Evolutionary conservation across 2,888 invertebrate species (phyloP), one percentile per base, ranked within the genome.

Genomic region (Eremobia ochroleuca): DNA sequence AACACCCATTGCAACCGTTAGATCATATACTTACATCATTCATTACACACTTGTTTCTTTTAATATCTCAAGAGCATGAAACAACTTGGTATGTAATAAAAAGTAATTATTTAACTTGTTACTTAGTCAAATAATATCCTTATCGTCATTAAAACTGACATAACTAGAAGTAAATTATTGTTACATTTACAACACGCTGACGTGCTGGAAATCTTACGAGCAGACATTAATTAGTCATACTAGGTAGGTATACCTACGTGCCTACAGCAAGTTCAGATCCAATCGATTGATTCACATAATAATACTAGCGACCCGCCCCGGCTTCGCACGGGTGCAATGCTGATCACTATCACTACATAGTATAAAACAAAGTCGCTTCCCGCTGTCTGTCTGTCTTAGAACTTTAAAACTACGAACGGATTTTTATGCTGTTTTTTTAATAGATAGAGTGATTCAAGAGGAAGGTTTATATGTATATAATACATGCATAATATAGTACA

Each of bases 241-340:
- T 70, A 43, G 11, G 18, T 75, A 72, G 31, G 31, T 76, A n/a
- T n/a, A 55, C n/a, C 25, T n/a, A 75, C 37, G 43, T 77, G 69
- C 59, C 61, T 77, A 82, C 66, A 66, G 40, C 61, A 78, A 82
- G 1, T 15, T 59, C 21, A 49, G 71, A 83, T 75, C 40, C 37
- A 69, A 79, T 79, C 69, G 68, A 75, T 83, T 65, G 62, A 64
- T 64, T 82, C 67, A 75, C 68, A 21, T 69, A 65, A 68, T 65
- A 68, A n/a, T n/a, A n/a, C n/a, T n/a, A n/a, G n/a, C n/a, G n/a
- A n/a, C n/a, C n/a, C n/a, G n/a, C n/a, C n/a, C n/a, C n/a, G n/a
- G n/a, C n/a, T n/a, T n/a, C n/a, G n/a, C n/a, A n/a, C n/a, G n/a
- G n/a, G n/a, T n/a, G n/a, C n/a, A n/a, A n/a, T n/a, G n/a, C n/a